Percentiles rank a stretch among this genome's conserved stretches.
Conservation (phyloP, 1,140 invertebrate genomes). For the Musca vetustissima region DNA sequence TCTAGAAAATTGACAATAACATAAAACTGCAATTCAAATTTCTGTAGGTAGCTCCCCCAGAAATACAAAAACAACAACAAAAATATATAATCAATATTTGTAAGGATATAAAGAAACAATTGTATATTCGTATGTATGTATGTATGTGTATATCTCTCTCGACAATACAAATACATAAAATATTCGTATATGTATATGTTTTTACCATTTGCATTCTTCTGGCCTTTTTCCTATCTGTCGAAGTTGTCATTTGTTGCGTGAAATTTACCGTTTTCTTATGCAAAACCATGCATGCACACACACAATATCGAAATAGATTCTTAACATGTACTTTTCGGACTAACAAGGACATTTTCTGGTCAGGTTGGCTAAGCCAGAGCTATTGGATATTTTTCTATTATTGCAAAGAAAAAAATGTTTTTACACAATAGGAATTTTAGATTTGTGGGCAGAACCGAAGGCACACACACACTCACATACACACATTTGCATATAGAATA, state of each 20-base stretch:
- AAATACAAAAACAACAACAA: too few relatives aligned
- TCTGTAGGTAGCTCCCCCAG: too few relatives aligned
- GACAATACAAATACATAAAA: too few relatives aligned
- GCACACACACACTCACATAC: not conserved
- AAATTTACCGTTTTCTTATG: conserved; percentile 34
- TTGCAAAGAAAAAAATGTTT: too few relatives aligned
- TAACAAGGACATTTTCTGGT: conserved; percentile 4
- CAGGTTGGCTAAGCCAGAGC: too few relatives aligned
- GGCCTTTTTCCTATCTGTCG: conserved; percentile 29
- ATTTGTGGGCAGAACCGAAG: not conserved
- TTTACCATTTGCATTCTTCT: conserved; percentile 15
- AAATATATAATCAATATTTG: too few relatives aligned
- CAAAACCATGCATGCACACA: conserved; percentile 27
- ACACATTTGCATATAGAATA: conserved; percentile 11
- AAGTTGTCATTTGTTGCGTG: conserved; percentile 33
- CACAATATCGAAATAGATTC: not conserved
- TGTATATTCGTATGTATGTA: too few relatives aligned
- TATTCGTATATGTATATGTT: not conserved
- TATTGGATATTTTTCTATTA: not conserved
- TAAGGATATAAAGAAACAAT: too few relatives aligned
- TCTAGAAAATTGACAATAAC: too few relatives aligned
- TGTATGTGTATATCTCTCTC: too few relatives aligned
- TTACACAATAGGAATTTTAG: not conserved
- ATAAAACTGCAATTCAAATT: too few relatives aligned
- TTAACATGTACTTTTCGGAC: not conserved